Conservation (phyloP, 2,113 vertebrate genomes). For the Pyrgilauda ruficollis region DNA sequence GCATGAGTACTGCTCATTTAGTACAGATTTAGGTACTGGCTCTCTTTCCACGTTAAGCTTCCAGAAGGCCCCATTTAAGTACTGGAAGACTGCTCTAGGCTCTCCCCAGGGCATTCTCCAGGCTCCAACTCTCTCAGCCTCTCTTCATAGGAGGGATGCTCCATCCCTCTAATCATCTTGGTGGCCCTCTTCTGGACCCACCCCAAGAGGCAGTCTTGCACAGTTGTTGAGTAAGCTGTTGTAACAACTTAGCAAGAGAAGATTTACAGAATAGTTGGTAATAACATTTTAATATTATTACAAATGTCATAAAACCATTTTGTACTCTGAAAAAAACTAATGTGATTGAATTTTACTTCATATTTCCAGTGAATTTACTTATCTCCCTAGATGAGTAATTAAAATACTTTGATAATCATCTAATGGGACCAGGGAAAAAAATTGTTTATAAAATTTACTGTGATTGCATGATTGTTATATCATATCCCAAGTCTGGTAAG, state of each 20-base stretch:
- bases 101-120: neutral
- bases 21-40: neutral
- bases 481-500: neutral
- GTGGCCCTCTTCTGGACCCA: no score
- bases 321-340: neutral
- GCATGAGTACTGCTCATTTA: no score
- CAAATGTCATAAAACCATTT: neutral
- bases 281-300: neutral
- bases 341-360: neutral
- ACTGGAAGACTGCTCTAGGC: neutral
- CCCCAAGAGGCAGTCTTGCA: neutral
- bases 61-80: accelerated
- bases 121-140: neutral
- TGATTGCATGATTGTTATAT: neutral
- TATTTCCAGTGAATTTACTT: neutral
- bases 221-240: neutral
- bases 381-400: neutral
- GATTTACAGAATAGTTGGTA: neutral
- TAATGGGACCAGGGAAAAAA: neutral
- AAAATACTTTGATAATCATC: neutral
- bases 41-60: neutral
- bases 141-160: neutral
- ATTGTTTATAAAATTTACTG: neutral
- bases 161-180: neutral
- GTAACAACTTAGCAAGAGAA: neutral